Percentiles rank a stretch among this genome's conserved stretches.
Conservation (phyloP, 2,888 invertebrate genomes). For the Limnephilus rhombicus region DNA sequence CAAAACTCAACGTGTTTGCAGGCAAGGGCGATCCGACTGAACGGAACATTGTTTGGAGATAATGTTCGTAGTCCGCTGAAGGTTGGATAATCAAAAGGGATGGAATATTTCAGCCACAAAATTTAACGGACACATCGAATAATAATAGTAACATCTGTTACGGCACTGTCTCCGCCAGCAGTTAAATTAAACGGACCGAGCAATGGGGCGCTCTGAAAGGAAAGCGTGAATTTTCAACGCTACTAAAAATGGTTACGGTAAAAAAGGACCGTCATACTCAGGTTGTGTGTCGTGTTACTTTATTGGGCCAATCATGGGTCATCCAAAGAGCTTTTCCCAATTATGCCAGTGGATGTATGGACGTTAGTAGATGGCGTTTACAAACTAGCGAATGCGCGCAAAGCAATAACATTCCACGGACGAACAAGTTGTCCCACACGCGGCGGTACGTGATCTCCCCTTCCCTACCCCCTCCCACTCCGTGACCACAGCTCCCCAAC, state of each 20-base stretch:
- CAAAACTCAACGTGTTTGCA: background rate
- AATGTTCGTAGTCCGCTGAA: slow-evolving; percentile 25
- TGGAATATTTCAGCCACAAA: slow-evolving; percentile 48
- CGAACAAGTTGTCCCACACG: slow-evolving; percentile 54
- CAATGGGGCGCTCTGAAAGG: slow-evolving; percentile 23
- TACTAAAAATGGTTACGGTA: slow-evolving; percentile 19
- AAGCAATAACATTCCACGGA: slow-evolving; percentile 65
- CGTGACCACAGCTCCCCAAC: slow-evolving; percentile 34
- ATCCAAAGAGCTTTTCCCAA: slow-evolving; percentile 58
- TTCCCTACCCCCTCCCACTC: background rate
- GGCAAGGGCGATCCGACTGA: background rate
- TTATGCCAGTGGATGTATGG: slow-evolving; percentile 50
- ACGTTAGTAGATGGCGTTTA: slow-evolving; percentile 47
- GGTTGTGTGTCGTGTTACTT: slow-evolving; percentile 44
- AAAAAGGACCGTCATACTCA: slow-evolving; percentile 44
- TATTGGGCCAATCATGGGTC: slow-evolving; percentile 60
- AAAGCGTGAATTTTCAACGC: slow-evolving; percentile 33
- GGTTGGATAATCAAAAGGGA: slow-evolving; percentile 35
- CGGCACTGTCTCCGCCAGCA: slow-evolving; percentile 40
- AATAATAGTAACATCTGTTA: slow-evolving; percentile 54
- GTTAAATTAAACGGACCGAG: slow-evolving; percentile 54
- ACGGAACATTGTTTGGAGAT: background rate
- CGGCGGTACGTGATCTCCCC: slow-evolving; percentile 57
- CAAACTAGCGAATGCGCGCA: slow-evolving; percentile 60
- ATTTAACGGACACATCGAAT: slow-evolving; percentile 51